phyloP scores from a whole-genome alignment of 2,888 invertebrate species.

The Stegana nigrithorax region DNA sequence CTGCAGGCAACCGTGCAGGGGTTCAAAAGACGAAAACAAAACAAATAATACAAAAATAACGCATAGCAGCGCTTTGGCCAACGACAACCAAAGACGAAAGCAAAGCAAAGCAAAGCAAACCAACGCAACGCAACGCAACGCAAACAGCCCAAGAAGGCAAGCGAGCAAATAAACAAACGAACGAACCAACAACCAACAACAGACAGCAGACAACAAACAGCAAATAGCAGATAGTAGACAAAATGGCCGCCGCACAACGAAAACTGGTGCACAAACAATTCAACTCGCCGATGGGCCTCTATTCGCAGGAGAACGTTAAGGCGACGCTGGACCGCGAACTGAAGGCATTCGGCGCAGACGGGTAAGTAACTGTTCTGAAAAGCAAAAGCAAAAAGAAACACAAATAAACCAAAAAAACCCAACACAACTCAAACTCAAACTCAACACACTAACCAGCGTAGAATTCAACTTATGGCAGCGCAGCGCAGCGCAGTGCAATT shows the following conservation, averaged over 20 bases:
- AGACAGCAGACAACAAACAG: conserved; percentile 61
- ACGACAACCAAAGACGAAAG: too few relatives aligned
- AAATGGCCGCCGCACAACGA: conserved; percentile 78
- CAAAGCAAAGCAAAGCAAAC: too few relatives aligned
- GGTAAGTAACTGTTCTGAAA: too few relatives aligned
- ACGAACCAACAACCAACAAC: conserved; percentile 15
- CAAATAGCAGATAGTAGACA: conserved; percentile 56
- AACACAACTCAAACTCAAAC: neutral
- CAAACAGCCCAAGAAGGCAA: too few relatives aligned
- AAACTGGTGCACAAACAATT: conserved; percentile 88
- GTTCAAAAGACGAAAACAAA: too few relatives aligned
- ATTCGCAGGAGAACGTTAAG: conserved; percentile 83
- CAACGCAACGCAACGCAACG: too few relatives aligned
- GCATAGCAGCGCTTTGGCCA: too few relatives aligned
- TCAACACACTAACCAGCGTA: neutral
- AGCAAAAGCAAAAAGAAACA: too few relatives aligned
- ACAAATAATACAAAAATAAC: conserved; percentile 7
- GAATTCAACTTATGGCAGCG: neutral
- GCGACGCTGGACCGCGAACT: conserved; percentile 84
- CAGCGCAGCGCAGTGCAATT: neutral
- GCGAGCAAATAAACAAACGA: neutral
- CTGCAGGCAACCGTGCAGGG: too few relatives aligned
- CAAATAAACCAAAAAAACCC: too few relatives aligned
- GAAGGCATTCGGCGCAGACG: conserved; percentile 82
- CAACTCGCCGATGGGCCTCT: conserved; percentile 88